phyloP scores from a whole-genome alignment of 2,797 vertebrate species.

The Synanceia verrucosa region DNA sequence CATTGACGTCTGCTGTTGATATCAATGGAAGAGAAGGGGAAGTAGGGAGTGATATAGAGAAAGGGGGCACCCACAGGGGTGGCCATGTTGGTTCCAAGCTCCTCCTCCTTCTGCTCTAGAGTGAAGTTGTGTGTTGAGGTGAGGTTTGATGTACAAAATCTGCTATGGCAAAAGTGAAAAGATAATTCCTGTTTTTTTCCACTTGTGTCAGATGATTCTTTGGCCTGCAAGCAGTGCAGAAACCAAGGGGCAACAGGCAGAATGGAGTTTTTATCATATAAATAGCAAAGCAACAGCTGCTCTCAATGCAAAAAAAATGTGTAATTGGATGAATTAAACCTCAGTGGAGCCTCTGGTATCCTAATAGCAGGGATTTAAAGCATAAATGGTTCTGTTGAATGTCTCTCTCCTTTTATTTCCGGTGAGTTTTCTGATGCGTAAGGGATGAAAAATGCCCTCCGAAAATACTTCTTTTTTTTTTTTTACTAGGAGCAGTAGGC shows the following conservation, averaged over 20 bases:
- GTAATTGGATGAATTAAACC: neutral
- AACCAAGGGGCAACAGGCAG: neutral
- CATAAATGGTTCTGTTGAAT: too few relatives aligned
- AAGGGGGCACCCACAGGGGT: conserved; percentile 79
- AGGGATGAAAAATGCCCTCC: too few relatives aligned
- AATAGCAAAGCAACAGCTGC: neutral
- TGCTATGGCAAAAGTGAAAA: conserved; percentile 11
- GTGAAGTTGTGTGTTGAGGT: conserved; percentile 55
- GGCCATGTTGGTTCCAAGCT: conserved; percentile 83
- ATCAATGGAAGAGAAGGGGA: conserved; percentile 68
- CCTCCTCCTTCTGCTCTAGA: conserved; percentile 44
- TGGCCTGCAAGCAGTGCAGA: neutral
- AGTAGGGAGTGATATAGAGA: conserved; percentile 69
- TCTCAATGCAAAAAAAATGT: neutral
- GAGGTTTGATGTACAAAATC: conserved; percentile 19
- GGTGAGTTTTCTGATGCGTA: too few relatives aligned
- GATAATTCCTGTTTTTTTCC: conserved; percentile 25
- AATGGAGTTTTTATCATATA: neutral
- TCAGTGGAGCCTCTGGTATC: neutral
- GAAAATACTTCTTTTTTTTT: too few relatives aligned
- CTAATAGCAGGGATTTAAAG: too few relatives aligned
- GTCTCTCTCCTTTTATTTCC: too few relatives aligned
- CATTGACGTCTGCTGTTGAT: conserved; percentile 78
- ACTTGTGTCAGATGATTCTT: conserved; percentile 21
- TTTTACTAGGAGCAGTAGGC: too few relatives aligned